Conservation (phyloP, 2,113 vertebrate genomes). For the Centropristis striata region DNA sequence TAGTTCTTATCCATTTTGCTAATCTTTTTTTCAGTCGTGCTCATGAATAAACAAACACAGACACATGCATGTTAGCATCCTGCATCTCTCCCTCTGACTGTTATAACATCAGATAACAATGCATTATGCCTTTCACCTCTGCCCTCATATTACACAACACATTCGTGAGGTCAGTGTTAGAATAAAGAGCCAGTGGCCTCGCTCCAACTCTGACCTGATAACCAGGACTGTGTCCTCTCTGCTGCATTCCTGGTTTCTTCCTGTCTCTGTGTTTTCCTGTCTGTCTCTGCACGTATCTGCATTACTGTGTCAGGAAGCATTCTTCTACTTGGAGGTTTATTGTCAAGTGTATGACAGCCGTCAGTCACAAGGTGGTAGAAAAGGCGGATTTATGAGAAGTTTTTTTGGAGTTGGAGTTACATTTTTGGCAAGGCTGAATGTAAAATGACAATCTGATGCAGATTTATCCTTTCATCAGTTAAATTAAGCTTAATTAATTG, state of each 20-base stretch:
- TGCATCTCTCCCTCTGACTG: background rate
- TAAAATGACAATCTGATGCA: background rate
- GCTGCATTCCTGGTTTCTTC: constrained; percentile 29
- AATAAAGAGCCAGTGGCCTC: constrained; percentile 19
- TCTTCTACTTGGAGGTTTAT: background rate
- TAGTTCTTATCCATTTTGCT: background rate
- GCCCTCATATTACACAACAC: background rate
- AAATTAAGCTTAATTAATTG: background rate
- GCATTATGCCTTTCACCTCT: constrained; percentile 6
- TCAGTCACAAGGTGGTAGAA: background rate
- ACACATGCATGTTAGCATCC: background rate
- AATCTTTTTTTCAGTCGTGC: background rate
- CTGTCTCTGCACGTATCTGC: background rate
- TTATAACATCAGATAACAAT: constrained; percentile 6
- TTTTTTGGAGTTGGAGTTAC: background rate
- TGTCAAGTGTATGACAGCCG: background rate
- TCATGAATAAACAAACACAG: background rate
- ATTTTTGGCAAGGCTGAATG: background rate
- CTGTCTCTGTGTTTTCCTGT: constrained; percentile 39
- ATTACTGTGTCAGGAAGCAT: constrained; percentile 5
- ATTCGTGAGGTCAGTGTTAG: constrained; percentile 29
- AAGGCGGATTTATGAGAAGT: background rate
- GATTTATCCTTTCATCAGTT: background rate
- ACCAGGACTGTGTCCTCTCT: constrained; percentile 5
- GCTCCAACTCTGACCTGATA: constrained; percentile 10